Evolutionary conservation across 2,888 invertebrate species (phyloP), one percentile per base, ranked within the genome.

Genomic region (Dynastes maya): DNA sequence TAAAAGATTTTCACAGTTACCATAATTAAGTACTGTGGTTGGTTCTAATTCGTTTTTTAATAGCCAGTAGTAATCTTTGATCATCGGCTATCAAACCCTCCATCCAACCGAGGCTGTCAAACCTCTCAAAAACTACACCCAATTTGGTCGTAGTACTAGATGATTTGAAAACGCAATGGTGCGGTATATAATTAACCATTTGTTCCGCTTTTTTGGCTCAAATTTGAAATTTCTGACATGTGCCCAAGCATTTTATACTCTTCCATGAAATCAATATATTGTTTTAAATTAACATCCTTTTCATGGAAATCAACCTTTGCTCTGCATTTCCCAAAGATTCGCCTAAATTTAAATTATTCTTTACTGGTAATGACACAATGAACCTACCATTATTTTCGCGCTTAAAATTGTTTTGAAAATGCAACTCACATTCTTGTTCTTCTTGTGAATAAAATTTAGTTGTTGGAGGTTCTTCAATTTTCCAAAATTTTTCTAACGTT

Each of bases 191-290:
- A 67, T 68, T 40, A 29, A 9, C 22, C 1, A 8, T 16, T n/a
- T 65, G 13, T 6, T n/a, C 22, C 8, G 40, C 16, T 45, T 8
- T 65, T 29, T 40, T 40, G 4, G 4, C 13, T 13, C 3, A 53
- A n/a, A 3, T 53, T n/a, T 40, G 16, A 45, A 45, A 79, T 55
- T 58, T 76, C 11, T 27, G 81, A 79, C 83, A 85, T 82, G 65
- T 85, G 83, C 1, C 80, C 80, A 1, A 78, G 11, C 6, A 71
- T n/a, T 29, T 79, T 27, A 70, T 84, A 84, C 5, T 84, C 82
- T 3, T 80, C 53, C 45, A 85, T 76, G 67, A 84, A 84, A 0
- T 75, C 27, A 3, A 40, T 6, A 77, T 84, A 84, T 32, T 67
- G 29, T 22, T 77, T 67, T 4, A 82, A 37, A 13, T n/a, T 32